Evolutionary conservation across 1,140 invertebrate species (phyloP).

Genomic region (Spodoptera frugiperda): DNA sequence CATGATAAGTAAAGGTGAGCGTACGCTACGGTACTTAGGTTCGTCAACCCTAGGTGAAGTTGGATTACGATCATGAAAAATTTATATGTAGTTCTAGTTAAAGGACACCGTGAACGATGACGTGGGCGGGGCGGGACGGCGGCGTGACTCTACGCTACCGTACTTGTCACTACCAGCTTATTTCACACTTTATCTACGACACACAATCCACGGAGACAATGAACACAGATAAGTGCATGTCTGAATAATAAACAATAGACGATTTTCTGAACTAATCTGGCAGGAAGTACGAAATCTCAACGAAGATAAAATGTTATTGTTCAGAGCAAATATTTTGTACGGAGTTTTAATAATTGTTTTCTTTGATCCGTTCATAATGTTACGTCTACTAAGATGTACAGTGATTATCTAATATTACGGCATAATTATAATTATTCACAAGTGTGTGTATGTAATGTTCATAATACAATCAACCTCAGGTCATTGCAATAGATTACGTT

Average conservation of each 20-base stretch:
- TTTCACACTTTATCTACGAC: constrained; percentile 15
- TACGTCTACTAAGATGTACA: background rate
- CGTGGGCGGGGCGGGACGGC: background rate
- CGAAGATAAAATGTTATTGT: constrained; percentile 1
- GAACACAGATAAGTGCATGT: constrained; percentile 40
- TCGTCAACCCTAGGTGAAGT: constrained; percentile 65
- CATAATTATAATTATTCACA: background rate
- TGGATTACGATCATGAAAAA: constrained; percentile 64
- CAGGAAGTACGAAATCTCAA: constrained; percentile 30
- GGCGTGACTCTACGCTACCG: background rate
- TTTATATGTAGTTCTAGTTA: constrained; percentile 1
- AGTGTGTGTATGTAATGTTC: background rate
- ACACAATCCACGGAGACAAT: constrained; percentile 42
- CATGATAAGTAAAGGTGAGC: constrained; percentile 2
- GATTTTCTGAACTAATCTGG: constrained; percentile 43
- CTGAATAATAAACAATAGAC: constrained; percentile 43
- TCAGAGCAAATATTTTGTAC: no score
- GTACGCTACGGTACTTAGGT: constrained; percentile 68
- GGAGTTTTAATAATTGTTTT: no score
- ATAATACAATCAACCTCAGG: constrained; percentile 19
- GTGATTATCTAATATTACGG: constrained; percentile 33
- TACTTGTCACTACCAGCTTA: background rate
- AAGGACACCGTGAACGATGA: no score
- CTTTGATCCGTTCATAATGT: no score
- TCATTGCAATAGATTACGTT: constrained; percentile 38